Evolutionary conservation across 2,888 invertebrate genomes (phyloP).

Genomic region (Dorcus hopei): DNA sequence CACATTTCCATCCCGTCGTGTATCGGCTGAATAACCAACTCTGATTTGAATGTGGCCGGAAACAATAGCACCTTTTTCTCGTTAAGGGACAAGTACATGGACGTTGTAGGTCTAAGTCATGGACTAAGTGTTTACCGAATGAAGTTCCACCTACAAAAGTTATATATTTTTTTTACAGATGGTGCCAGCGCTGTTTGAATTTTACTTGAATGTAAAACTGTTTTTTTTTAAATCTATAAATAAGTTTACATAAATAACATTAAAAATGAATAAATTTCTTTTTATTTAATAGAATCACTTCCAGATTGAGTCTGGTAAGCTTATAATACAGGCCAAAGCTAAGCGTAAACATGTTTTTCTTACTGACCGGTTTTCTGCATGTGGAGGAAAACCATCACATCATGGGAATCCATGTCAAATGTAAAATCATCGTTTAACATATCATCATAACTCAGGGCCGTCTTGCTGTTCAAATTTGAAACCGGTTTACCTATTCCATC

Average conservation of each 20-base stretch:
- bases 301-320: too few relatives aligned
- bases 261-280: too few relatives aligned
- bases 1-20: conserved; percentile 97
- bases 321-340: too few relatives aligned
- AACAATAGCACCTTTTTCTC: conserved; percentile 87
- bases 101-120: conserved; percentile 86
- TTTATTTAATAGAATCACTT: too few relatives aligned
- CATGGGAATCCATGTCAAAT: conserved; percentile 88
- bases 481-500: conserved; percentile 50
- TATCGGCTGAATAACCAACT: conserved; percentile 97
- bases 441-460: conserved; percentile 80
- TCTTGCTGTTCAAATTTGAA: conserved; percentile 51
- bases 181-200: too few relatives aligned
- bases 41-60: conserved; percentile 87
- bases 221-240: too few relatives aligned
- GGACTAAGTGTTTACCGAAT: conserved; percentile 94
- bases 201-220: too few relatives aligned
- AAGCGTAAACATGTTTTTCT: too few relatives aligned
- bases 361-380: conserved; percentile 90
- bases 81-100: conserved; percentile 91
- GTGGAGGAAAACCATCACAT: conserved; percentile 97
- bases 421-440: conserved; percentile 82
- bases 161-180: too few relatives aligned
- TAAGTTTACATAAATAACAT: too few relatives aligned
- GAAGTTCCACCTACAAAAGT: conserved; percentile 75